Evolutionary conservation across 1,140 invertebrate species (phyloP).

Genomic region (Zaprionus gabonicus): DNA sequence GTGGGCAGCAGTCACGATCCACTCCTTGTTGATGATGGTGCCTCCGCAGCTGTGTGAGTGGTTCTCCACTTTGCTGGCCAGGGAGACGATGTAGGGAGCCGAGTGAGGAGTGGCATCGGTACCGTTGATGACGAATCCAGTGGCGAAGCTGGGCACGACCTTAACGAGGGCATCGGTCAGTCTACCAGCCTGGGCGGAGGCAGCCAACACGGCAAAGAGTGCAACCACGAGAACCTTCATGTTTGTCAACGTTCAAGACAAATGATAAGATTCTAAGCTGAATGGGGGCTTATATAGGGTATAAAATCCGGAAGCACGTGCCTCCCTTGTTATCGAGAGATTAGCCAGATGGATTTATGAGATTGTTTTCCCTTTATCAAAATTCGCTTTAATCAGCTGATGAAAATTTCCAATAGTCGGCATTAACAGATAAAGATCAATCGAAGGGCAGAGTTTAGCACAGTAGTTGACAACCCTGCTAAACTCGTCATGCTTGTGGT

Average conservation of each 20-base stretch:
- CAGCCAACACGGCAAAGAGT: constrained; percentile 49
- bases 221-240: constrained; percentile 69
- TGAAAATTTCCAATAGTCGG: not conserved
- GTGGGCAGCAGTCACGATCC: constrained; percentile 74
- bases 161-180: constrained; percentile 52
- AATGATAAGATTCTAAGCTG: constrained; percentile 1
- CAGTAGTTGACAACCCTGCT: not conserved
- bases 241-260: constrained; percentile 14
- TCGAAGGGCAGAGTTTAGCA: not conserved
- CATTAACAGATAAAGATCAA: not conserved
- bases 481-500: not conserved
- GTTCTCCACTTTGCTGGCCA: constrained; percentile 38
- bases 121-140: constrained; percentile 79
- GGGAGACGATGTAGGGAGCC: constrained; percentile 78
- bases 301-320: constrained; percentile 9
- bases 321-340: constrained; percentile 33
- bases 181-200: constrained; percentile 48
- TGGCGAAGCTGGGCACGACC: constrained; percentile 72
- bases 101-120: constrained; percentile 65
- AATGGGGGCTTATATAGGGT: constrained; percentile 43
- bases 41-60: constrained; percentile 75
- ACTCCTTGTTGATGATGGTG: constrained; percentile 65
- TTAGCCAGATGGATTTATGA: constrained; percentile 66
- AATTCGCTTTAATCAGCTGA: constrained; percentile 20
- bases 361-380: constrained; percentile 17